These are phyloP conservation scores for Diplolepis rosae DNA, from an alignment of 2,888 invertebrate species.

Conservation along the genomic window DNA sequence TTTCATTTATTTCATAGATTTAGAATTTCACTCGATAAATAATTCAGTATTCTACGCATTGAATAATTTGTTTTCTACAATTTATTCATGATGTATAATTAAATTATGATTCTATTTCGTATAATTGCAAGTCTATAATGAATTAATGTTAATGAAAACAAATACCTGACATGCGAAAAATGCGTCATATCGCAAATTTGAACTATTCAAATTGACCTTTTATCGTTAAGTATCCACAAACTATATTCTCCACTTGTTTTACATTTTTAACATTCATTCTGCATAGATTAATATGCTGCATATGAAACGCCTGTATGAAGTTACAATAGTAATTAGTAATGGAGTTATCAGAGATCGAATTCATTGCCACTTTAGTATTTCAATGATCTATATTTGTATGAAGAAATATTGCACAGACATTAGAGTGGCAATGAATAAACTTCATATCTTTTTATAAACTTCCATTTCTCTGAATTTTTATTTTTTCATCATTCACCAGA, in stretches of 20 bases:
- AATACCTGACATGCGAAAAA: neutral
- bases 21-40: neutral
- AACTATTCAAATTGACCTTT: constrained; percentile 1
- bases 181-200: neutral
- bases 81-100: neutral
- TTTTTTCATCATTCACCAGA: neutral
- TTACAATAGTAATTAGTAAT: neutral
- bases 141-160: neutral
- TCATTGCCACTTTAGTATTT: neutral
- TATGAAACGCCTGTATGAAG: neutral
- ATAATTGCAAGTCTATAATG: neutral
- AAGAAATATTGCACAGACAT: neutral
- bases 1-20: neutral
- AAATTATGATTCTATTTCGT: no score
- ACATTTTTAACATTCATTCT: no score
- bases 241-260: neutral
- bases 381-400: neutral
- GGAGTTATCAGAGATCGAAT: neutral
- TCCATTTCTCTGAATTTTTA: neutral
- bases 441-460: neutral
- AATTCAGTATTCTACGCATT: neutral
- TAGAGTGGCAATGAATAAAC: neutral
- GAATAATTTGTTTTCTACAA: neutral
- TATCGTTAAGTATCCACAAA: constrained; percentile 32
- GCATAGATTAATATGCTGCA: neutral